phyloP scores from a whole-genome alignment of 2,888 invertebrate species.

The Dicyrtoma fusca region DNA sequence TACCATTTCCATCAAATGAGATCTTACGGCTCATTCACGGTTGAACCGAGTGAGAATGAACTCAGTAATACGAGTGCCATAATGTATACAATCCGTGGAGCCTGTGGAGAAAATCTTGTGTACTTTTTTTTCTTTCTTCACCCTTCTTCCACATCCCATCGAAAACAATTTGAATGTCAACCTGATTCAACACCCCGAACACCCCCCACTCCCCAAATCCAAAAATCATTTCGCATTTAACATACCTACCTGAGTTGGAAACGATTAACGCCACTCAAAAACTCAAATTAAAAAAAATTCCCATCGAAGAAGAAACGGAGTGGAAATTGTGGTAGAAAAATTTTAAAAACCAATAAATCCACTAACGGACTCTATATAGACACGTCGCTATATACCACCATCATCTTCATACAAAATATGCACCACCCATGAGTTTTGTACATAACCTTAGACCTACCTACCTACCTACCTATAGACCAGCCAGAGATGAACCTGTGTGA shows the following conservation, averaged over 20 bases:
- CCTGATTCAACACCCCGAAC: neutral
- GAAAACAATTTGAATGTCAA: neutral
- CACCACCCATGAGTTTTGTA: too few species aligned
- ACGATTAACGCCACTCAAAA: too few species aligned
- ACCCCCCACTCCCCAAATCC: neutral
- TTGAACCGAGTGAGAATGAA: conserved; percentile 36
- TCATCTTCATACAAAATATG: neutral
- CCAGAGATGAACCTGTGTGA: neutral
- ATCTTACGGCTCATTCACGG: conserved; percentile 32
- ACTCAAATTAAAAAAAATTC: too few species aligned
- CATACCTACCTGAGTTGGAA: too few species aligned
- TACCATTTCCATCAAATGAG: conserved; percentile 27
- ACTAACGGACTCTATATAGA: too few species aligned
- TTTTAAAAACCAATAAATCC: neutral
- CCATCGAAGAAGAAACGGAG: too few species aligned
- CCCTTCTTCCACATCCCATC: conserved; percentile 9
- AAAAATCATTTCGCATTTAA: neutral
- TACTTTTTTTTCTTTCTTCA: conserved; percentile 5
- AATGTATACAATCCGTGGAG: conserved; percentile 34
- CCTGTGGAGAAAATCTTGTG: conserved; percentile 11
- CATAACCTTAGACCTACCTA: neutral
- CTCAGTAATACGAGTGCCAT: conserved; percentile 36
- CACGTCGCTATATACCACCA: neutral
- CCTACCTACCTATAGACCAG: neutral
- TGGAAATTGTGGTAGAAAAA: too few species aligned